Conservation (phyloP, 2,888 invertebrate species). For the Syritta pipiens region DNA sequence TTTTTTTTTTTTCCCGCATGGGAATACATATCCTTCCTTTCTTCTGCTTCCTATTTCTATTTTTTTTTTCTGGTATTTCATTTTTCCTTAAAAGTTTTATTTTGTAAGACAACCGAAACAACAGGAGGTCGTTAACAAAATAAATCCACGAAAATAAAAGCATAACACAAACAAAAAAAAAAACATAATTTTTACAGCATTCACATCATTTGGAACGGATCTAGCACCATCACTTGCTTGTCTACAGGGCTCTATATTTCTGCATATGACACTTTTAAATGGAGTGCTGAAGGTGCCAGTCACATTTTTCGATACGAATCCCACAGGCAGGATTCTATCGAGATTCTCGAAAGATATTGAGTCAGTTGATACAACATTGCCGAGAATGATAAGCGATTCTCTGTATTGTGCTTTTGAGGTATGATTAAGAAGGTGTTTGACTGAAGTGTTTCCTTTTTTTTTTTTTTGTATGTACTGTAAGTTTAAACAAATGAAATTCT, state of each 20-base stretch:
- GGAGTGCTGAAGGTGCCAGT: slow-evolving; percentile 81
- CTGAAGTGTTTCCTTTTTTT: slow-evolving; percentile 4
- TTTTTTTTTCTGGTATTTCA: too few relatives aligned
- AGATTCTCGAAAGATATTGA: slow-evolving; percentile 81
- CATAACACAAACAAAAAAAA: background rate
- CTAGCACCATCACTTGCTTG: slow-evolving; percentile 84
- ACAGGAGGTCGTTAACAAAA: too few relatives aligned
- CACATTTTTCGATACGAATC: slow-evolving; percentile 83
- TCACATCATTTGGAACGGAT: slow-evolving; percentile 84
- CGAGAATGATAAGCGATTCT: slow-evolving; percentile 81
- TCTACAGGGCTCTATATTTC: slow-evolving; percentile 73
- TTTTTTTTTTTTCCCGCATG: slow-evolving; percentile 7
- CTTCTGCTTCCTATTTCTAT: too few relatives aligned
- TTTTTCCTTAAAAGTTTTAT: too few relatives aligned
- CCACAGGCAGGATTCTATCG: slow-evolving; percentile 82
- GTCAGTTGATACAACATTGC: slow-evolving; percentile 78
- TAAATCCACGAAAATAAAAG: slow-evolving; percentile 1
- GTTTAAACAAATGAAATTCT: too few relatives aligned
- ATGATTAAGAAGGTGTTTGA: slow-evolving; percentile 71
- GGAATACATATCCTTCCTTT: background rate
- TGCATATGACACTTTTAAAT: slow-evolving; percentile 79
- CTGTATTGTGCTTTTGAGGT: slow-evolving; percentile 82
- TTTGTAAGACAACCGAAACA: too few relatives aligned
- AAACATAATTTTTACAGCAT: slow-evolving; percentile 81
- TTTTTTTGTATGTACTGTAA: too few relatives aligned